A percentile compares a stretch with the other conserved stretches of the same genome.
phyloP scores from a whole-genome alignment of 2,113 vertebrate genomes.

The Prunella fulvescens region DNA sequence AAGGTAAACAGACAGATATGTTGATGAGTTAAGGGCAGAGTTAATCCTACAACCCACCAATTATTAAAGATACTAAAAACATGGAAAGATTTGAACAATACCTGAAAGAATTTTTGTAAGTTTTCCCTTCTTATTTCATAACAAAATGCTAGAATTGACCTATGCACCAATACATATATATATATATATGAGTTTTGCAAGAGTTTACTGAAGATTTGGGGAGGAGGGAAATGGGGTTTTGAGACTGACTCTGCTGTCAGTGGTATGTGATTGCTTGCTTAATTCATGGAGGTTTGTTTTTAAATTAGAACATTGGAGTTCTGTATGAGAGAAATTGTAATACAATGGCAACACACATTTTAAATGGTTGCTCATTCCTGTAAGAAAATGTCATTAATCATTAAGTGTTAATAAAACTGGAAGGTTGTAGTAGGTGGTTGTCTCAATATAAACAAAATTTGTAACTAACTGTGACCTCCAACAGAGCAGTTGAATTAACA shows the following conservation, averaged over 20 bases:
- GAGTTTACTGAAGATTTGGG: background rate
- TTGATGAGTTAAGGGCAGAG: background rate
- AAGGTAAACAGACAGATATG: background rate
- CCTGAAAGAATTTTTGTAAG: background rate
- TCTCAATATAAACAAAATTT: background rate
- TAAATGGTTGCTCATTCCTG: background rate
- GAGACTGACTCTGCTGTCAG: background rate
- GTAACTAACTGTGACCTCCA: background rate
- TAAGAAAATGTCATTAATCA: background rate
- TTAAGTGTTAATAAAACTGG: background rate
- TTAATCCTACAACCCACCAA: background rate
- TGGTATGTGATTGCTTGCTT: background rate
- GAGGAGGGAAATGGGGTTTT: background rate
- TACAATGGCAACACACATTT: background rate
- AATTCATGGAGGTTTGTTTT: background rate
- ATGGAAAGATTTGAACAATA: background rate
- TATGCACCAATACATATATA: background rate
- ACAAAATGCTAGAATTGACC: background rate
- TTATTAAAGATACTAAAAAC: background rate
- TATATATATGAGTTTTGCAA: background rate
- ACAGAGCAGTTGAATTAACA: background rate
- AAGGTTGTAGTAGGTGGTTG: background rate
- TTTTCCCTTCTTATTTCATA: background rate
- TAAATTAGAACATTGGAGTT: background rate
- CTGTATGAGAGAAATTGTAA: background rate